Evolutionary conservation across 2,888 invertebrate genomes (phyloP).

Genomic region (Agrotis ipsilon): DNA sequence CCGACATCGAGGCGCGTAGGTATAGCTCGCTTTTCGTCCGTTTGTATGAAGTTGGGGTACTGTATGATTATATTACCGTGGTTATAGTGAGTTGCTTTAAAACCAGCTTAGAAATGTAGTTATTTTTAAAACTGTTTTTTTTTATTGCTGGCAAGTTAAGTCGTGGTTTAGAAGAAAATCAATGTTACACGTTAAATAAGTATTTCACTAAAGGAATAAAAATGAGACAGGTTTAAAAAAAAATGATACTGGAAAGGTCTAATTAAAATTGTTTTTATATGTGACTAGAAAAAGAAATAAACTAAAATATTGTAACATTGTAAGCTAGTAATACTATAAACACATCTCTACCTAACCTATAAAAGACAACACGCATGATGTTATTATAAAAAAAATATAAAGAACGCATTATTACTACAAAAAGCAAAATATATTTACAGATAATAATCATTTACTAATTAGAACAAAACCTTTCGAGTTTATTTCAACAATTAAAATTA

Average conservation of each 20-base stretch:
- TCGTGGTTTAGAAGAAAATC: not conserved
- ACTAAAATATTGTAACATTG: constrained; percentile 4
- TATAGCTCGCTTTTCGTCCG: too few species aligned
- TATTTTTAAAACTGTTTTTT: not conserved
- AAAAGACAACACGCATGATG: too few species aligned
- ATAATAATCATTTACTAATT: constrained; percentile 52
- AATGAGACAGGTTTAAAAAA: not conserved
- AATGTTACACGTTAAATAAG: not conserved
- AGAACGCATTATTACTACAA: constrained; percentile 30
- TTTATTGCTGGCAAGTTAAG: not conserved
- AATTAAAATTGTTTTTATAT: too few species aligned
- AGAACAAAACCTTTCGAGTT: constrained; percentile 13
- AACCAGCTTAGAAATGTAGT: not conserved
- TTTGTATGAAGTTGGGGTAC: too few species aligned
- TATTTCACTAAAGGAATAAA: not conserved
- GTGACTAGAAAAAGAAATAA: too few species aligned
- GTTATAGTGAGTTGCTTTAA: not conserved
- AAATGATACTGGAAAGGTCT: too few species aligned
- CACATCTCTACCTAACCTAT: not conserved
- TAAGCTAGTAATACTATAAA: not conserved
- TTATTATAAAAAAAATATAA: not conserved
- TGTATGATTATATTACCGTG: too few species aligned
- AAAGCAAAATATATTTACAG: constrained; percentile 18
- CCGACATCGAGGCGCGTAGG: too few species aligned
- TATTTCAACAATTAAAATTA: constrained; percentile 53